Evolutionary conservation across 2,888 invertebrate species (phyloP), one percentile per base, ranked within the genome.

Genomic region (Ramazzottius varieornatus): DNA sequence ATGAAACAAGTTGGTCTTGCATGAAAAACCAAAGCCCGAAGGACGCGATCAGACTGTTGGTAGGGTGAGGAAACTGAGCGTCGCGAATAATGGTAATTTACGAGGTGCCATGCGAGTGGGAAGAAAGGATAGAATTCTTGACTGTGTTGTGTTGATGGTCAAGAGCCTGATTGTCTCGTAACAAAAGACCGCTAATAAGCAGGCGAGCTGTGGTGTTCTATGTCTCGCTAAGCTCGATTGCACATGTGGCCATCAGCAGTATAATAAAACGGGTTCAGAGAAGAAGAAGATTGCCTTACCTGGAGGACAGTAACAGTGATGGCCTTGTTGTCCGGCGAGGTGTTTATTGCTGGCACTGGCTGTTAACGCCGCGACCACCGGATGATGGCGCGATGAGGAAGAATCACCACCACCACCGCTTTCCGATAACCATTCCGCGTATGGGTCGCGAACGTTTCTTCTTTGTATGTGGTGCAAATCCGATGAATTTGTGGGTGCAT

Each of bases 81-180:
- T n/a, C n/a, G n/a, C n/a, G n/a, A 24, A 54, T 54, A 16, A 54
- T 16, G 54, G 54, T 54, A 54, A 54, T 54, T 54, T 54, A 54
- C 24, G 54, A 29, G 54, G 4, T 54, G 29, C 13, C 54, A 8
- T 24, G 54, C 54, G 4, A 54, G 24, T 8, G 16, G 54, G 4
- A 8, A 54, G 16, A 54, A 13, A 54, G 24, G 54, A 29, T 24
- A 8, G n/a, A 8, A 54, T n/a, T 54, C 29, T 54, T 54, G 24
- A 54, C 54, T 4, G 54, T 54, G n/a, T n/a, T n/a, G 54, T 54
- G 54, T 54, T 24, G 24, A 54, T 54, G 8, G 54, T 54, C 54
- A 54, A 29, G 16, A 24, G n/a, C n/a, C n/a, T n/a, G n/a, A n/a
- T n/a, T n/a, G n/a, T n/a, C n/a, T n/a, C n/a, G n/a, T n/a, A n/a